Percentiles rank a stretch among this genome's conserved stretches.
Conservation (phyloP, 2,113 vertebrate species). For the Brachyistius frenatus region DNA sequence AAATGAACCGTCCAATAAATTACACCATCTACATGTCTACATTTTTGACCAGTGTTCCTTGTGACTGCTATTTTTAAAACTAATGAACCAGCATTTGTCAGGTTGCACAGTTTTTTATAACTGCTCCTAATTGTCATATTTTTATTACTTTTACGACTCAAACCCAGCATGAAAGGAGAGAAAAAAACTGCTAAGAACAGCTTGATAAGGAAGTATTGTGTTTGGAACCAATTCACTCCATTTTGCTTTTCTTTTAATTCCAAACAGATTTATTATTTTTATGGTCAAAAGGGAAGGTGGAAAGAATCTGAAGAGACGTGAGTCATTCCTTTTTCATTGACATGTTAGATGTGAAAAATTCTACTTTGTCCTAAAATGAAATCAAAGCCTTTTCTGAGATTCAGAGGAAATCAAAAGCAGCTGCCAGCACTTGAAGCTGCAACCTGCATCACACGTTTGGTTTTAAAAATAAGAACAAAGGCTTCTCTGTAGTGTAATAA, state of each 20-base stretch:
- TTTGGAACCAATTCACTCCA: neutral
- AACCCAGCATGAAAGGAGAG: neutral
- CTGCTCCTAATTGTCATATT: neutral
- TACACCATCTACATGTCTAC: conserved; percentile 5
- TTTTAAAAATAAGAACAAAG: conserved; percentile 67
- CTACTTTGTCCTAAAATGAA: conserved; percentile 59
- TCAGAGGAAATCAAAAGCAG: conserved; percentile 61
- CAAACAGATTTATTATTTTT: conserved; percentile 9
- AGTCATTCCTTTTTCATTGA: conserved; percentile 30
- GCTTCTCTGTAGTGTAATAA: conserved; percentile 23
- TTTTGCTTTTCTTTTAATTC: conserved; percentile 4
- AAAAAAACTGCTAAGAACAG: neutral
- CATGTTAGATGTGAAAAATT: conserved; percentile 42
- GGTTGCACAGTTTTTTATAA: neutral
- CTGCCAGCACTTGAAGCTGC: conserved; percentile 38
- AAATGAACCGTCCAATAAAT: conserved; percentile 36
- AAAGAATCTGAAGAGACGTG: conserved; percentile 10
- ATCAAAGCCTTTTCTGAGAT: conserved; percentile 49
- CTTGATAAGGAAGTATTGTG: neutral
- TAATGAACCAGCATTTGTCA: conserved; percentile 7
- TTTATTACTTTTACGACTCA: neutral
- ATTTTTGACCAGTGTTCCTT: conserved; percentile 3
- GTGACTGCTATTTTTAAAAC: conserved; percentile 5
- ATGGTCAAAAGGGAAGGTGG: neutral
- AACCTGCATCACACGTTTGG: conserved; percentile 40